phyloP scores from a whole-genome alignment of 2,888 invertebrate species.

The Eupithecia inturbata region DNA sequence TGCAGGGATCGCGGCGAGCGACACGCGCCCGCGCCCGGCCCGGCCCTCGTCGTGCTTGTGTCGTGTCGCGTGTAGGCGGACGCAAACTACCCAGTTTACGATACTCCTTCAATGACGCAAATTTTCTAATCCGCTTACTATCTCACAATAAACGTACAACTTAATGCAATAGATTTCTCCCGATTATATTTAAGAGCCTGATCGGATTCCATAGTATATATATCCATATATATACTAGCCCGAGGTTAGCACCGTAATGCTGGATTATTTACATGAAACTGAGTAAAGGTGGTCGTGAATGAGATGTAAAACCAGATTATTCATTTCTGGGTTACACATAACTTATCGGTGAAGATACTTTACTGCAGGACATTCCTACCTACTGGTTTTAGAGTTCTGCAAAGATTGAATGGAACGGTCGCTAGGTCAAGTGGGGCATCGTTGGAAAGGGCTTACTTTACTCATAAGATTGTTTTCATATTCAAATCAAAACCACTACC shows the following conservation, averaged over 20 bases:
- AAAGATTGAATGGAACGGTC: background rate
- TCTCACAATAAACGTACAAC: constrained; percentile 52
- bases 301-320: constrained; percentile 22
- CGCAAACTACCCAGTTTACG: constrained; percentile 59
- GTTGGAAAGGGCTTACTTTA: background rate
- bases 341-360: background rate
- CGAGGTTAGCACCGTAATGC: constrained; percentile 46
- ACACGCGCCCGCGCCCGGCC: constrained; percentile 66
- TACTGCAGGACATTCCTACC: constrained; percentile 8
- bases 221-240: too few relatives aligned
- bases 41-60: too few relatives aligned
- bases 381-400: background rate
- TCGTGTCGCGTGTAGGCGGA: constrained; percentile 43
- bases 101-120: constrained; percentile 55
- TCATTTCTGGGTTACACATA: constrained; percentile 8
- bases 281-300: constrained; percentile 25
- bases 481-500: background rate
- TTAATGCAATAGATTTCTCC: constrained; percentile 46
- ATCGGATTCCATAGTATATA: constrained; percentile 32
- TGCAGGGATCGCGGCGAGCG: constrained; percentile 70
- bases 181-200: constrained; percentile 31
- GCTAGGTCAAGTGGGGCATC: background rate
- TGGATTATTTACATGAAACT: constrained; percentile 32
- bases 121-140: constrained; percentile 67
- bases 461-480: background rate